Evolutionary conservation across 2,888 invertebrate species (phyloP).

Genomic region (Meghimatium bilineatum): DNA sequence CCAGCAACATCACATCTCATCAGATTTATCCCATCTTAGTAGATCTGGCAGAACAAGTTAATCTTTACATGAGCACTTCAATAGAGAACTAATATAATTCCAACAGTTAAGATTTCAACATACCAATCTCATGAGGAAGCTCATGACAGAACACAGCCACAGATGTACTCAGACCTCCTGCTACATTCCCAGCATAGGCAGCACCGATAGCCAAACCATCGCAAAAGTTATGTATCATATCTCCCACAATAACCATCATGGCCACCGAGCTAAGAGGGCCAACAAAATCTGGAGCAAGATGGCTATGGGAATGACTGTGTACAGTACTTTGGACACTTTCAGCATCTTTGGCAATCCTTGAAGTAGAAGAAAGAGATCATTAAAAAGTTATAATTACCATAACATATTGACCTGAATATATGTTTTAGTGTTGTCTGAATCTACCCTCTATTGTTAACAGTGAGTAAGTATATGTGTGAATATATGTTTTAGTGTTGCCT

Average conservation of each 20-base stretch:
- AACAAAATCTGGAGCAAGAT: slow-evolving; percentile 14
- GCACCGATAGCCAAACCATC: slow-evolving; percentile 33
- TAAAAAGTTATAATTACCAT: too few relatives aligned
- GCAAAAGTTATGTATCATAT: slow-evolving; percentile 38
- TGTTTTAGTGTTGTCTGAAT: too few relatives aligned
- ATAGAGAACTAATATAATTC: background rate
- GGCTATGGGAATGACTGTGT: slow-evolving; percentile 36
- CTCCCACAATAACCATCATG: slow-evolving; percentile 36
- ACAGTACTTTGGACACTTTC: background rate
- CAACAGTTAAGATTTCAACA: background rate
- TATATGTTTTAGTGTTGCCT: too few relatives aligned
- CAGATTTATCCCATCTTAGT: too few relatives aligned
- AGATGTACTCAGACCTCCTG: slow-evolving; percentile 33
- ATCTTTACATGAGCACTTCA: too few relatives aligned
- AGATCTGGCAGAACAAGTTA: too few relatives aligned
- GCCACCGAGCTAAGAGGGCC: slow-evolving; percentile 30
- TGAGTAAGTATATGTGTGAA: too few relatives aligned
- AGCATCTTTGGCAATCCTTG: slow-evolving; percentile 1
- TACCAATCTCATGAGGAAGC: slow-evolving; percentile 40
- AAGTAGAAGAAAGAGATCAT: background rate
- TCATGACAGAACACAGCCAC: slow-evolving; percentile 41
- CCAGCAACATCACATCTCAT: too few relatives aligned
- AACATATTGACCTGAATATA: too few relatives aligned
- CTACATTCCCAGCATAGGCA: slow-evolving; percentile 34
- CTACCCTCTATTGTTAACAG: too few relatives aligned